phyloP scores from a whole-genome alignment of 2,888 invertebrate species.

The Macaria liturata region DNA sequence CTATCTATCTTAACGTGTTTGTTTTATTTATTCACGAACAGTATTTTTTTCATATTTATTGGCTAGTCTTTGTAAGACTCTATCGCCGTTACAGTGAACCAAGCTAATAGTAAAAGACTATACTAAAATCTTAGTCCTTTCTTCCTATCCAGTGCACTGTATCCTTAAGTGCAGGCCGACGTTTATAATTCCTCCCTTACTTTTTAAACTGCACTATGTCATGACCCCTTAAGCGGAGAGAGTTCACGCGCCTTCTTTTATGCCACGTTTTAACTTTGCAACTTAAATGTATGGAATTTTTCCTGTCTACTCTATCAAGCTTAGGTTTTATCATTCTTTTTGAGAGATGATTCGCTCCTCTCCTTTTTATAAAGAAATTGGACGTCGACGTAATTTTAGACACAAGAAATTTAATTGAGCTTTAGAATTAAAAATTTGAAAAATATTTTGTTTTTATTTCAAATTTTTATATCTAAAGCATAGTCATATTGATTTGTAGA shows the following conservation, averaged over 20 bases:
- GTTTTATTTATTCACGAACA: no score
- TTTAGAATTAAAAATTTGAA: no score
- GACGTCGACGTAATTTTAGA: background rate
- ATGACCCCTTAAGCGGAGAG: constrained; percentile 24
- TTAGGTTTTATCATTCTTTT: constrained; percentile 1
- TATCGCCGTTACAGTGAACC: no score
- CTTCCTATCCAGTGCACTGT: constrained; percentile 3
- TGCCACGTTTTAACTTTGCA: constrained; percentile 15
- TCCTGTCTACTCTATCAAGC: constrained; percentile 1
- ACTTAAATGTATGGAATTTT: constrained; percentile 15
- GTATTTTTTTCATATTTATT: no score
- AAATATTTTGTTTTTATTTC: no score
- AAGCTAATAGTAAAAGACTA: no score
- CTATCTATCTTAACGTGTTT: no score
- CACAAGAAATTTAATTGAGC: no score
- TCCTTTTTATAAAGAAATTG: background rate
- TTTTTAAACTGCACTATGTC: constrained; percentile 25
- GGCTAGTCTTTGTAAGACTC: no score
- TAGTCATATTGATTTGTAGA: no score
- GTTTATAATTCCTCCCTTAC: constrained; percentile 20
- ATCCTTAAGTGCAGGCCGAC: constrained; percentile 8
- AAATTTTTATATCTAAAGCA: no score
- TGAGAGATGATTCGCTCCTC: background rate
- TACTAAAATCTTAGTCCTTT: no score
- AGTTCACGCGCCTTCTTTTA: constrained; percentile 22